These are phyloP conservation scores for Atrina japonica DNA, from an alignment of 2,888 invertebrate species.

Conservation along the genomic window DNA sequence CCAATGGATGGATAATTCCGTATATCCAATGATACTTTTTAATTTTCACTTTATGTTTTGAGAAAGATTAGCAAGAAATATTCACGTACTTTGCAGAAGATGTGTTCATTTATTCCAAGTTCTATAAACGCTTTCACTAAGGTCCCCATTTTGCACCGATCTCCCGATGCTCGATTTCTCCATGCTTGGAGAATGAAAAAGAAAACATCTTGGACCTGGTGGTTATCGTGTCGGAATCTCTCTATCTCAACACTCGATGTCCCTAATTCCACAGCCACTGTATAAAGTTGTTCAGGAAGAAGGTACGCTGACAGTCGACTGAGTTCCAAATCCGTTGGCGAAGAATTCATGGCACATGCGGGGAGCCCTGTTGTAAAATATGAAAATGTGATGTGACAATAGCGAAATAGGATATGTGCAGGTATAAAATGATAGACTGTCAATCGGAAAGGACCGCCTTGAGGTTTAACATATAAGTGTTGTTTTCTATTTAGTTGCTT, in stretches of 20 bases:
- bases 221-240: not conserved
- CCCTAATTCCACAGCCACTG: conserved; percentile 1
- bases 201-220: not conserved
- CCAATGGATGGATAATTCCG: too few relatives aligned
- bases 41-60: too few relatives aligned
- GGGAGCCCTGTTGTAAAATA: not conserved
- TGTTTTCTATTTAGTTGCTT: too few relatives aligned
- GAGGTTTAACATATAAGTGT: too few relatives aligned
- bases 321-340: not conserved
- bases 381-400: too few relatives aligned
- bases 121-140: not conserved
- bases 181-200: not conserved
- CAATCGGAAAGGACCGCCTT: too few relatives aligned
- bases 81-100: not conserved
- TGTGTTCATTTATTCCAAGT: not conserved
- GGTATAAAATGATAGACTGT: too few relatives aligned
- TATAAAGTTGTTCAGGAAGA: not conserved
- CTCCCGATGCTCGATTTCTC: not conserved
- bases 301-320: not conserved
- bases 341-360: not conserved
- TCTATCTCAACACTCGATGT: not conserved
- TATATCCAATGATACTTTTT: too few relatives aligned
- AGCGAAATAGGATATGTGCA: too few relatives aligned
- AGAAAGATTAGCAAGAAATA: too few relatives aligned
- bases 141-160: not conserved